phyloP scores from a whole-genome alignment of 2,113 vertebrate species.

The Callocephalon fimbriatum region DNA sequence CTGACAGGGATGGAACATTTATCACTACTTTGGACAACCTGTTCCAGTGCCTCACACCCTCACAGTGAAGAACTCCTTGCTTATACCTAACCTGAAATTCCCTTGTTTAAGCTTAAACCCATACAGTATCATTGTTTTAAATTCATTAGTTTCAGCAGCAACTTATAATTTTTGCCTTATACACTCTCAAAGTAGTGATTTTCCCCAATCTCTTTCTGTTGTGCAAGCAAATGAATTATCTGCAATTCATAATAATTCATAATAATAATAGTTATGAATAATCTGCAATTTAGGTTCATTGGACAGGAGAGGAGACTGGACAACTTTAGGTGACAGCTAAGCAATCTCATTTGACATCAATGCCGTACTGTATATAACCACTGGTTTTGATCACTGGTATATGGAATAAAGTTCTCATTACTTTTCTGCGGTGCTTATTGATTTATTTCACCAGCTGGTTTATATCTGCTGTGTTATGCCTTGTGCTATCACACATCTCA shows the following conservation, averaged over 20 bases:
- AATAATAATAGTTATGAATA: not conserved
- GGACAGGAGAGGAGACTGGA: not conserved
- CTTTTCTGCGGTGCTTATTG: not conserved
- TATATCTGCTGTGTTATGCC: not conserved
- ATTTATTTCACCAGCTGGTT: not conserved
- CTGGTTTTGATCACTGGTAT: not conserved
- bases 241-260: not conserved
- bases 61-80: no score
- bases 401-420: not conserved
- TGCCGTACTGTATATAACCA: not conserved
- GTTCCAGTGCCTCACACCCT: no score
- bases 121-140: not conserved
- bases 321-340: not conserved
- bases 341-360: not conserved
- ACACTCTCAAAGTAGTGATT: not conserved
- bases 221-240: not conserved
- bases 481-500: not conserved
- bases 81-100: no score
- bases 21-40: no score
- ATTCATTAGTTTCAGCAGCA: not conserved
- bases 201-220: not conserved
- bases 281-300: not conserved
- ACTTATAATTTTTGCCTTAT: not conserved
- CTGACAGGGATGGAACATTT: no score
- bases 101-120: no score